Percentiles rank a stretch among this genome's conserved stretches.
Evolutionary conservation across 2,797 vertebrate genomes (phyloP).

Genomic region (Tauraco hartlaubi): DNA sequence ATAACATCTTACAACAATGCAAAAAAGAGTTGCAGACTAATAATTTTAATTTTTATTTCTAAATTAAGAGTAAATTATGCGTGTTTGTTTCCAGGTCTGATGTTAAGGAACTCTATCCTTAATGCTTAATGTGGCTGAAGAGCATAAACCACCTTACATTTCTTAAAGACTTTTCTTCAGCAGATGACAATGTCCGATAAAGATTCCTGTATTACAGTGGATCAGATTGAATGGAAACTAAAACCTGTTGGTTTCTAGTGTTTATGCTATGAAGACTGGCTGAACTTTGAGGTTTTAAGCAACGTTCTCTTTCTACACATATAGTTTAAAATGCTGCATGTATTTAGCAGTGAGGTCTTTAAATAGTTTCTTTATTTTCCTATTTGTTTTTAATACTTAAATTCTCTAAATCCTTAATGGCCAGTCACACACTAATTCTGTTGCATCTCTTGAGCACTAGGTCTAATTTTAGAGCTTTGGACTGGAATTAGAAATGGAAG

Average conservation of each 20-base stretch:
- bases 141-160: background rate
- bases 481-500: background rate
- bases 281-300: background rate
- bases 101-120: background rate
- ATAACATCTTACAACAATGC: background rate
- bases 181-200: background rate
- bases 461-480: background rate
- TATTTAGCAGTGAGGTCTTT: background rate
- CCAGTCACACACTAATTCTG: background rate
- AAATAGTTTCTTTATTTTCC: background rate
- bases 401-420: background rate
- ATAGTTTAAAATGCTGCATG: background rate
- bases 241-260: background rate
- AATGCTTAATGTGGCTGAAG: background rate
- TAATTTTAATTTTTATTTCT: background rate
- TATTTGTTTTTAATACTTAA: background rate
- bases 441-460: background rate
- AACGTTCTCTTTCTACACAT: background rate
- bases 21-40: background rate
- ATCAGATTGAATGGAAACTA: background rate
- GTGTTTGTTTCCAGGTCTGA: background rate
- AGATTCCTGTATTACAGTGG: background rate
- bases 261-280: background rate
- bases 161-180: background rate
- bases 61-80: background rate